Conservation (phyloP, 2,888 invertebrate genomes). For the Calameuta filiformis region DNA sequence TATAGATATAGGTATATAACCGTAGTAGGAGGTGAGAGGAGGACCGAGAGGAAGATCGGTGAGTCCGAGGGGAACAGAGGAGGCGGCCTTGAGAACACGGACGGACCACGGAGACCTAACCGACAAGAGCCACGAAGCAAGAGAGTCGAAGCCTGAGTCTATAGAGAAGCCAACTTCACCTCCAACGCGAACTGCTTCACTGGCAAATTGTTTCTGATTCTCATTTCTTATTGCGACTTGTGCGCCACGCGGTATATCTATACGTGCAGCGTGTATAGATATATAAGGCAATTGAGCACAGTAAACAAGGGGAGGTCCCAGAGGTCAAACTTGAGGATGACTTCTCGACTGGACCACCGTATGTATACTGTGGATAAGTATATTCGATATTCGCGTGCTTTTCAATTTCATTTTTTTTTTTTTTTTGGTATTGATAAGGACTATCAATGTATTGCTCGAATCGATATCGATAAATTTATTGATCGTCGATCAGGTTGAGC, state of each 20-base stretch:
- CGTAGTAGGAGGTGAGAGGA: background rate
- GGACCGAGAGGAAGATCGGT: slow-evolving; percentile 16
- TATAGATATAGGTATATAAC: background rate
- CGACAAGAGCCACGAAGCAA: slow-evolving; percentile 45
- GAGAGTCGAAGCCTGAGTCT: background rate
- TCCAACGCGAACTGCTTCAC: slow-evolving; percentile 60
- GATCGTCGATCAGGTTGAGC: background rate
- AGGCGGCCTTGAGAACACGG: slow-evolving; percentile 65
- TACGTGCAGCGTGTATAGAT: background rate
- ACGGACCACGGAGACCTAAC: slow-evolving; percentile 53
- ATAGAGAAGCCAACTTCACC: slow-evolving; percentile 14
- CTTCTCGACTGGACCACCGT: background rate
- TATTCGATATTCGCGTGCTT: background rate
- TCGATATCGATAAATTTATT: background rate
- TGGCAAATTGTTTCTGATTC: slow-evolving; percentile 61
- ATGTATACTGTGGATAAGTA: background rate
- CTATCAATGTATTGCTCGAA: background rate
- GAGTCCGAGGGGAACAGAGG: slow-evolving; percentile 36
- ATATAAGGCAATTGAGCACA: background rate
- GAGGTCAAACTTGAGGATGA: background rate
- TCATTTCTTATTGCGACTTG: slow-evolving; percentile 46
- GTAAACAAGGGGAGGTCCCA: background rate
- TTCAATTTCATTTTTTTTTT: background rate
- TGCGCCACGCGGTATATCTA: background rate
- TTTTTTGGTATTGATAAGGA: background rate